Conservation (phyloP, 2,113 vertebrate species). For the Caranx melampygus region DNA sequence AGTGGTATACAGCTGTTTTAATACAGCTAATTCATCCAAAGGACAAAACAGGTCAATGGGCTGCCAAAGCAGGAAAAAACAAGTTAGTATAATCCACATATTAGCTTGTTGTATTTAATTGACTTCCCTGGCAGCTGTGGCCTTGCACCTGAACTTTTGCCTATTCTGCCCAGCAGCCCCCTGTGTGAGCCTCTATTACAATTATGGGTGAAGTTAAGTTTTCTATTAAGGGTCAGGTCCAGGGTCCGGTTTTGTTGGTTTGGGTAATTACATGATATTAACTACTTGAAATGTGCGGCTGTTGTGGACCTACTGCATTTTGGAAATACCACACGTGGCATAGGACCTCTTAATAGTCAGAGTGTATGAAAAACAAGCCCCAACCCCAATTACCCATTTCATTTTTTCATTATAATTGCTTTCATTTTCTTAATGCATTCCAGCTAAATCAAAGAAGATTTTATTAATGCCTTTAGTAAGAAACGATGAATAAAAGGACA, state of each 20-base stretch:
- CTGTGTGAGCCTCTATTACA: not conserved
- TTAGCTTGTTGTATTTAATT: not conserved
- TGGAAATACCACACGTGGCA: not conserved
- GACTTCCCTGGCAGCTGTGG: not conserved
- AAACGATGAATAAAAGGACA: conserved; percentile 5
- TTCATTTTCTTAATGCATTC: not conserved
- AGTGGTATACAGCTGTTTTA: not conserved
- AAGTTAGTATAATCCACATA: not conserved
- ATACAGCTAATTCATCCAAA: too few relatives aligned
- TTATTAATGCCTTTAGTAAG: not conserved
- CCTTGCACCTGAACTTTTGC: not conserved
- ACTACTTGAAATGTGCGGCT: not conserved
- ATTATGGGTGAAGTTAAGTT: not conserved
- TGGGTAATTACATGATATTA: not conserved
- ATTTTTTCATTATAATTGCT: not conserved
- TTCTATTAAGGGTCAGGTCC: not conserved
- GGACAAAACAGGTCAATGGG: not conserved
- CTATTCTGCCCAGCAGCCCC: not conserved
- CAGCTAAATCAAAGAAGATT: not conserved
- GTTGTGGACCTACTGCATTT: not conserved
- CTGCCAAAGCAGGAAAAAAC: not conserved
- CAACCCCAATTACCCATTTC: not conserved
- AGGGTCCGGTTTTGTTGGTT: not conserved
- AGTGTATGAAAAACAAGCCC: not conserved
- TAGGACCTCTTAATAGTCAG: not conserved